A percentile compares a stretch with the other conserved stretches of the same genome.
Evolutionary conservation across 2,113 vertebrate species (phyloP).

Genomic region (Phyllostomus hastatus): DNA sequence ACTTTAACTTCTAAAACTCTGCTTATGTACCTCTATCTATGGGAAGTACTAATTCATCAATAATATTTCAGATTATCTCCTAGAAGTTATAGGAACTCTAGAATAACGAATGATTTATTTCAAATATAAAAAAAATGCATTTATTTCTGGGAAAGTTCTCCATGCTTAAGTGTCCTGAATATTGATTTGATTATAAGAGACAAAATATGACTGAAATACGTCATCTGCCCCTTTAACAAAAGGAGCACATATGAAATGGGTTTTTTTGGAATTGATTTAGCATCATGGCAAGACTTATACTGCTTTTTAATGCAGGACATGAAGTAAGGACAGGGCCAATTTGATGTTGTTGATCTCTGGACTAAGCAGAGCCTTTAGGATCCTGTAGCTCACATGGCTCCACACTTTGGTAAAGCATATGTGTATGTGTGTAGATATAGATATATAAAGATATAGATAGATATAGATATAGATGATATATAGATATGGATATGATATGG

Average conservation of each 20-base stretch:
- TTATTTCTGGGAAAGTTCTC: constrained; percentile 68
- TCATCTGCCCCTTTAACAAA: constrained; percentile 64
- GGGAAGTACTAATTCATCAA: not conserved
- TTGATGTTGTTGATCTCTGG: constrained; percentile 28
- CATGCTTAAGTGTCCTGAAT: constrained; percentile 57
- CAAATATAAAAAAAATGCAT: constrained; percentile 52
- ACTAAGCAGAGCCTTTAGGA: constrained; percentile 29
- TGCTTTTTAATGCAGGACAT: constrained; percentile 56
- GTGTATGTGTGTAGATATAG: no score
- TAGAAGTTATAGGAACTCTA: constrained; percentile 31
- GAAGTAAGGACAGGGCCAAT: constrained; percentile 27
- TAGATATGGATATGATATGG: no score
- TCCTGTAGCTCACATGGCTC: not conserved
- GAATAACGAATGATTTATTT: constrained; percentile 61
- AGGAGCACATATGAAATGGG: constrained; percentile 46
- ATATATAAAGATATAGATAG: no score
- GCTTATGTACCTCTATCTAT: not conserved
- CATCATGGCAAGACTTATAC: constrained; percentile 41
- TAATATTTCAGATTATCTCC: constrained; percentile 50
- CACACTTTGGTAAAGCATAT: not conserved
- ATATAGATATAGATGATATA: no score
- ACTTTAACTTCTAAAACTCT: not conserved
- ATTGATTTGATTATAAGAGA: constrained; percentile 67
- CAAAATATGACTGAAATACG: constrained; percentile 64
- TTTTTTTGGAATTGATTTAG: constrained; percentile 64